A percentile compares a stretch with the other conserved stretches of the same genome.
Evolutionary conservation across 2,888 invertebrate species (phyloP).

Genomic region (Synanthedon andrenaeformis): DNA sequence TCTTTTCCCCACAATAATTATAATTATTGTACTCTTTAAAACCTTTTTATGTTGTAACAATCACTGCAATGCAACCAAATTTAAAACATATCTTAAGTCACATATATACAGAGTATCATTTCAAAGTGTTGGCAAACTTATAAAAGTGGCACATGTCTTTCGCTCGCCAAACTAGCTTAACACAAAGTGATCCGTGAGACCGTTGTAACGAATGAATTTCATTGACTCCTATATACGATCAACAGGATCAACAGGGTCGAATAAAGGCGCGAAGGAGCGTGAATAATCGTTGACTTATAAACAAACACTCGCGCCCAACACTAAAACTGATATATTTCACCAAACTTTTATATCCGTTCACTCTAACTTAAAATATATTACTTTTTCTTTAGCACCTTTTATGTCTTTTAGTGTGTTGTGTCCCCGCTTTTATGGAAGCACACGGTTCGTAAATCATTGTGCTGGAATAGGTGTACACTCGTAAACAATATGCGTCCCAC

Average conservation of each 20-base stretch:
- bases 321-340: conserved; percentile 68
- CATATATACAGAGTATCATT: too few relatives aligned
- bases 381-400: conserved; percentile 70
- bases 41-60: too few relatives aligned
- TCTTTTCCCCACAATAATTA: too few relatives aligned
- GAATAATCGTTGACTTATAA: conserved; percentile 55
- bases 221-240: conserved; percentile 11
- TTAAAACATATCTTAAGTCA: too few relatives aligned
- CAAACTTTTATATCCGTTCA: conserved; percentile 65
- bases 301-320: conserved; percentile 60
- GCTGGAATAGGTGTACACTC: conserved; percentile 61
- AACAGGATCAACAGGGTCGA: background rate
- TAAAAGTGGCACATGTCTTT: too few relatives aligned
- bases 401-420: conserved; percentile 65
- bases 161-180: too few relatives aligned
- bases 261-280: conserved; percentile 37
- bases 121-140: too few relatives aligned
- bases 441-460: conserved; percentile 68
- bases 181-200: conserved; percentile 18
- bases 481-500: conserved; percentile 57
- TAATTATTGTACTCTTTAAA: too few relatives aligned
- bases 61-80: too few relatives aligned
- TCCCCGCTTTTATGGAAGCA: conserved; percentile 64
- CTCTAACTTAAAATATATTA: conserved; percentile 66
- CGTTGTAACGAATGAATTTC: conserved; percentile 27